Base-by-base conservation (phyloP, 1,140 invertebrate genomes). In the Ceratosolen solmsi region DNA sequence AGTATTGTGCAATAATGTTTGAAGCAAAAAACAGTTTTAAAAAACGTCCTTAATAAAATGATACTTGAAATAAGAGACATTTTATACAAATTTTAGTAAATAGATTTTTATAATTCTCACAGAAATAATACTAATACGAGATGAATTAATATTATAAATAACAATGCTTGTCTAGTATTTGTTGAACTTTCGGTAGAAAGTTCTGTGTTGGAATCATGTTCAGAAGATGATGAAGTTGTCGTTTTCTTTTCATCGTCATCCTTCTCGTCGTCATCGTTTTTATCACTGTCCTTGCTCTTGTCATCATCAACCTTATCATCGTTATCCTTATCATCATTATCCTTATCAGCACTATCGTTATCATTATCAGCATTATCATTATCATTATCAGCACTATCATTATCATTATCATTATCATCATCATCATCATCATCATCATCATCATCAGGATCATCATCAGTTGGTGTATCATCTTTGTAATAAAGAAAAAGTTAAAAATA, bases 371-470 rank as follows among this genome's bases (percentile, higher is more conserved):
- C 15, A 2, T 68, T 30, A 38, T 22, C 15, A 54, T 17, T 17
- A 54, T 87, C 84, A 41, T 92, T 88, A 54, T 92, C 90, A 36
- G 33, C 11, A 11, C 5, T 27, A 2, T 68, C 65, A 38, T 22
- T 54, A 54, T 17, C 3, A 54, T 17, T 15, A 54, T 20, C 15
- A 20, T 54, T 22, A 17, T 54, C 20, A 17, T 46, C 46, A 27
- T 54, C 46, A 33, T 22, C 15, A 46, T 58, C 8, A 0, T 63
- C 38, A 27, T 77, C 25, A 65, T 9, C 25, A 25, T 76, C 94
- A 83, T 95, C 92, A 13, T 87, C 88, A 38, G 93, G 91, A 27
- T 87, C 84, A 46, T 92, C 89, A 56, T 92, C 90, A 17, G 9
- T 49, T 49, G 70, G 5, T 15, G 4, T 15, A 49, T 15, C 7